Base-by-base conservation (phyloP, 2,113 vertebrate genomes). In the Enhydra lutris region DNA sequence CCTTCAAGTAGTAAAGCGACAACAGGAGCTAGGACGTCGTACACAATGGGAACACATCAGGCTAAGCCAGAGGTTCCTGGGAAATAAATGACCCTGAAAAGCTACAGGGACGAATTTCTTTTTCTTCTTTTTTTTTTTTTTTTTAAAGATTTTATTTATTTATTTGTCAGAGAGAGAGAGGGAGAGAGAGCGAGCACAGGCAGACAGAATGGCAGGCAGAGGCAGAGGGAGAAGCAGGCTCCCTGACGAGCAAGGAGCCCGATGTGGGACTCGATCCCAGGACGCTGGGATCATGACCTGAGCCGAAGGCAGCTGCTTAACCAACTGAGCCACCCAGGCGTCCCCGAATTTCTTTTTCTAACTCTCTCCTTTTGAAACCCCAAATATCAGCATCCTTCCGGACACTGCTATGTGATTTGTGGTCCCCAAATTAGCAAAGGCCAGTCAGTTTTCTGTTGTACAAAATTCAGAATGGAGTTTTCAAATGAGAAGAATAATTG, bases 1-100 rank as follows among this genome's bases (percentile, higher is more conserved):
- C 96, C 98, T 98, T 98, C 93, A 98, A 98, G 94, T 97, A 83
- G 42, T 39, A 97, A 89, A 90, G 80, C 95, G 89, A 97, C 89
- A 94, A 34, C 42, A 84, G 24, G 34, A 4, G 4, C 7, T 26
- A 50, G 55, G 67, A 15, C 2, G 47, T 20, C 34, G 24, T 21
- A n/a, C 23, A 42, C 34, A 55, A 2, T 6, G n/a, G 67, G 11
- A 36, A 3, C 7, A 23, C 24, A 12, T 50, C 52, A 76, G 50
- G 2, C 18, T 18, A 59, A 61, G 21, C 20, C 14, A 91, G 45
- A 96, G 34, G 74, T 76, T 50, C n/a, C 8, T 74, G 15, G n/a
- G 36, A 80, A 87, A 55, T 39, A 59, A 95, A 69, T 31, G 55
- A 84, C 21, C 39, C 39, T 45, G 14, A 73, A 29, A 0, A 24